phyloP scores from a whole-genome alignment of 2,888 invertebrate genomes.

The Synergus gifuensis region DNA sequence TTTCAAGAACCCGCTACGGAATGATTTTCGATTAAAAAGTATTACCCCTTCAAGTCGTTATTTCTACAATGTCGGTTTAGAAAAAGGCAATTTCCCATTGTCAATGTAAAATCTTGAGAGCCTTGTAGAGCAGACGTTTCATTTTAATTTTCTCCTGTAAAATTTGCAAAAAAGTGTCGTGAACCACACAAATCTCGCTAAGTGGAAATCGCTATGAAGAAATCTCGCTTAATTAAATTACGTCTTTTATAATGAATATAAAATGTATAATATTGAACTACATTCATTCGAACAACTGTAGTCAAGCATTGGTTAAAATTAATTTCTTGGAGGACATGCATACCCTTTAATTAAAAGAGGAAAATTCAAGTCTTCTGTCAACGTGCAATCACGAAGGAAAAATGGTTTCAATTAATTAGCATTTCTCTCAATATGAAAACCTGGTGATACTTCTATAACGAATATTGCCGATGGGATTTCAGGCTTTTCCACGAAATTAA shows the following conservation, averaged over 20 bases:
- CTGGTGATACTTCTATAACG: conserved; percentile 12
- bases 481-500: neutral
- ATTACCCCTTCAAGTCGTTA: conserved; percentile 29
- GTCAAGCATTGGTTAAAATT: neutral
- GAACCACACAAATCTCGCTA: conserved; percentile 2
- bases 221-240: neutral
- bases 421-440: conserved; percentile 17
- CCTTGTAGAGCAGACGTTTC: conserved; percentile 23
- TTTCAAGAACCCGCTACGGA: conserved; percentile 21
- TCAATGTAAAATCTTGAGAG: conserved; percentile 32
- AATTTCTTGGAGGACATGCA: neutral
- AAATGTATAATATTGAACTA: too few relatives aligned
- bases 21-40: conserved; percentile 38
- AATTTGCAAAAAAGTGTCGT: conserved; percentile 21
- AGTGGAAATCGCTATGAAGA: neutral
- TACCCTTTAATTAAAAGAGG: conserved; percentile 16
- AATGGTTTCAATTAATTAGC: conserved; percentile 18
- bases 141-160: conserved; percentile 18
- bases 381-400: neutral
- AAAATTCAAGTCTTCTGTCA: neutral
- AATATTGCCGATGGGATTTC: conserved; percentile 13
- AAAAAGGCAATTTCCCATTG: conserved; percentile 22
- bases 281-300: too few relatives aligned
- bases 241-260: neutral
- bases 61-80: conserved; percentile 24